A percentile compares a stretch with the other conserved stretches of the same genome.
phyloP scores from a whole-genome alignment of 1,140 invertebrate species.

The Drosophila paulistorum region DNA sequence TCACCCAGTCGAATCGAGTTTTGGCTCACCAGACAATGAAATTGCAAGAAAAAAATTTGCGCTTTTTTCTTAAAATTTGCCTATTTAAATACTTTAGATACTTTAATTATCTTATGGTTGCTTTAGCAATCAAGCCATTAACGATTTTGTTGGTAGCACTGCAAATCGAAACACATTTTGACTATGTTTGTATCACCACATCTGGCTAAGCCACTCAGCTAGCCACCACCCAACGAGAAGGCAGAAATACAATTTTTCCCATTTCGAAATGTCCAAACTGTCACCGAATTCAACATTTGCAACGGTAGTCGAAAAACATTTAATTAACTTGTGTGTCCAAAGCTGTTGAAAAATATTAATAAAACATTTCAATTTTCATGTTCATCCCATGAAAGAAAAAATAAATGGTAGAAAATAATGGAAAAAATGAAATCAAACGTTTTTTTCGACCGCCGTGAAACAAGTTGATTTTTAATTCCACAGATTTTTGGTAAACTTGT shows the following conservation, averaged over 20 bases:
- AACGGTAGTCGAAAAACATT: slow-evolving; percentile 41
- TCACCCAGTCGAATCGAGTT: too few relatives aligned
- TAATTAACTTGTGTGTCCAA: slow-evolving; percentile 73
- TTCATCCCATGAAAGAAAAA: slow-evolving; percentile 19
- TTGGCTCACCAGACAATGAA: too few relatives aligned
- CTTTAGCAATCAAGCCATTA: not conserved
- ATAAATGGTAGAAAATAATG: not conserved
- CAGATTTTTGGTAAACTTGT: slow-evolving; percentile 46
- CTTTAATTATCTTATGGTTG: too few relatives aligned
- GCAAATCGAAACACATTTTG: not conserved
- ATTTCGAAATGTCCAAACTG: slow-evolving; percentile 56
- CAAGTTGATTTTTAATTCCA: slow-evolving; percentile 25
- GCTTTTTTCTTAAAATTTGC: too few relatives aligned
- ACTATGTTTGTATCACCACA: not conserved
- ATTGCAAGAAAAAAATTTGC: too few relatives aligned
- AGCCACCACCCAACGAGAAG: slow-evolving; percentile 34
- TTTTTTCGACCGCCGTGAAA: slow-evolving; percentile 41
- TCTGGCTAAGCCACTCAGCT: too few relatives aligned
- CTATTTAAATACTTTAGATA: slow-evolving; percentile 5
- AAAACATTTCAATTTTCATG: slow-evolving; percentile 77
- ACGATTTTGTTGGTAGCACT: slow-evolving; percentile 45
- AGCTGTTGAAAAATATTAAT: slow-evolving; percentile 76
- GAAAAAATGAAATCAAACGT: slow-evolving; percentile 28
- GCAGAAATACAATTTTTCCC: slow-evolving; percentile 31
- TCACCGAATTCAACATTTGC: slow-evolving; percentile 49